phyloP scores from a whole-genome alignment of 2,797 vertebrate species.

The Ceryle rudis region DNA sequence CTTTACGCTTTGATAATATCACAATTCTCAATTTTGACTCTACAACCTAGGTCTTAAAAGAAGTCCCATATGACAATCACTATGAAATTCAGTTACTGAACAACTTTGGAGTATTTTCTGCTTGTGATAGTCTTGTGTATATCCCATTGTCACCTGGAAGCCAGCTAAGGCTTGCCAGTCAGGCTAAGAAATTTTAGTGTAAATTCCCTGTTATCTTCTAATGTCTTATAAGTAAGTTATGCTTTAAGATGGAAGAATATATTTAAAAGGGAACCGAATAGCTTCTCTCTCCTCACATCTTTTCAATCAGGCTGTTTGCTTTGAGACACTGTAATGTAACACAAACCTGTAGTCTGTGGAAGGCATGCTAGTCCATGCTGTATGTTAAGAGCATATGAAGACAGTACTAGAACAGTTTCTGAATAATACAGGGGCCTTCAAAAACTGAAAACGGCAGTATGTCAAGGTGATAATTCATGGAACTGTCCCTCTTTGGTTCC shows the following conservation, averaged over 20 bases:
- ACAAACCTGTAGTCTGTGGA: neutral
- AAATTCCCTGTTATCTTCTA: conserved; percentile 1
- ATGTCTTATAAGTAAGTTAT: conserved; percentile 5
- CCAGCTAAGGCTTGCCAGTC: neutral
- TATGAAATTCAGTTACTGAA: neutral
- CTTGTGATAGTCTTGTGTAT: neutral
- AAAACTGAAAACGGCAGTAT: neutral
- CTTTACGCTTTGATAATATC: neutral
- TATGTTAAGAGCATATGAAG: neutral
- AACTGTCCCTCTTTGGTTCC: neutral
- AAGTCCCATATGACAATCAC: neutral
- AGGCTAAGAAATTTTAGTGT: neutral
- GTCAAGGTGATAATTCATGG: neutral
- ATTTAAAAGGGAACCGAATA: neutral
- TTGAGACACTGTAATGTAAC: neutral
- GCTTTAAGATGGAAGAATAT: neutral
- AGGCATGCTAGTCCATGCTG: neutral
- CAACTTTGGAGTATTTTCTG: neutral
- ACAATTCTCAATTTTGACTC: neutral
- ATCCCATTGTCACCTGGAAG: neutral
- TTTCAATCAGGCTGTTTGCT: conserved; percentile 16
- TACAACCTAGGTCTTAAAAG: neutral
- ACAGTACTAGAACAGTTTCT: neutral
- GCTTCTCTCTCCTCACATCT: neutral
- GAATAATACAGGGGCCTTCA: neutral